Base-by-base conservation (phyloP, 2,113 vertebrate genomes). In the Melanostigma gelatinosum region DNA sequence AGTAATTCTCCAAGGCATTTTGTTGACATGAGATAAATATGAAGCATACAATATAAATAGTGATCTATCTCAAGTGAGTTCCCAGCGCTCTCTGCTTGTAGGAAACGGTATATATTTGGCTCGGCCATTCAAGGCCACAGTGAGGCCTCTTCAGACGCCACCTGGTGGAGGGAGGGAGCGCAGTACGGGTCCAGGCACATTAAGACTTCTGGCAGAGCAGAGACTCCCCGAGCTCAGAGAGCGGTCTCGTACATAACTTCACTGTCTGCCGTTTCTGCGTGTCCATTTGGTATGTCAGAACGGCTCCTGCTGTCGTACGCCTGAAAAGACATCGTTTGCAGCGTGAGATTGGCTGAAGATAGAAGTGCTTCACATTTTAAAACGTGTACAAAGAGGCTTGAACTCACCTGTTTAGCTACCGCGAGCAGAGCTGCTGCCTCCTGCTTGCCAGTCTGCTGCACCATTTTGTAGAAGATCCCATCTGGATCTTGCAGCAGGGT, bases 381-480 rank as follows among this genome's bases (percentile, higher is more conserved):
- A 1, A 9, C 7, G 16, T 6, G n/a, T 22, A 4, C 1, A 20
- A 2, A 20, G 1, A 20, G 0, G 16, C 8, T 55, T 3, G 11
- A 32, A 16, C 34, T 75, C 91, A 97, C 97, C 96, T 93, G 92
- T 93, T 96, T 96, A 69, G 98, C 97, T 71, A 92, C 94, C 80
- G 96, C 92, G 0, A 93, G 88, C 64, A 99, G 93, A 46, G 94
- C 94, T 6, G 93, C 85, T 0, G 97, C 96, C 86, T 99, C 97
- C 16, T 95, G 94, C 79, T 96, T 97, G 77, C 98, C 98, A 1
- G 96, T 94, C 87, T 99, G 97, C 87, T 97, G 96, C 75, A 99
- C 97, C 97, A 99, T 98, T 86, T 97, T 98, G 82, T 95, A 95
- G 85, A 99, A 98, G 6, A 97, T 92, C 74, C 96, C 93, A 0